Conservation (phyloP, 2,113 vertebrate genomes). For the Malurus cyaneus region DNA sequence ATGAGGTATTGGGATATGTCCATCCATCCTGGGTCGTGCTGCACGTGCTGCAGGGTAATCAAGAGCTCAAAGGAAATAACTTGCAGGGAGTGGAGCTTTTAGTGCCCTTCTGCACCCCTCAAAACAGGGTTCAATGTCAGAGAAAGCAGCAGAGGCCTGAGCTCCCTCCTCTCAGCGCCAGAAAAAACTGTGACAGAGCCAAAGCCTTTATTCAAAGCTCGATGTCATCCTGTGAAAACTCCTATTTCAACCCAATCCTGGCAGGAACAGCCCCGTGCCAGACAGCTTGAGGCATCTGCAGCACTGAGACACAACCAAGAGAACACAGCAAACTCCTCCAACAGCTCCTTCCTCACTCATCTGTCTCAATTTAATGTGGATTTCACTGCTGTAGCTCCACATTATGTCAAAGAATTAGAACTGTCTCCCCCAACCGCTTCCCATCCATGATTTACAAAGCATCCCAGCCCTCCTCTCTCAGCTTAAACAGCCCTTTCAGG, state of each 20-base stretch:
- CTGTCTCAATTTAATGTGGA: not conserved
- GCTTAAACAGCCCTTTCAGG: not conserved
- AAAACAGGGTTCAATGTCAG: not conserved
- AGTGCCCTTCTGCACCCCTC: not conserved
- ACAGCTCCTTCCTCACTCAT: not conserved
- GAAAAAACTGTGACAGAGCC: not conserved
- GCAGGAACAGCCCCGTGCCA: not conserved
- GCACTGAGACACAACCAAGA: not conserved
- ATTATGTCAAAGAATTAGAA: not conserved
- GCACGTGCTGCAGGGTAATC: not conserved
- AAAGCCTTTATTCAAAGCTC: not conserved
- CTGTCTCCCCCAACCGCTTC: accelerated
- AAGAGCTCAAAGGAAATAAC: slow-evolving; percentile 41
- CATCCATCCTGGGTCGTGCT: not conserved
- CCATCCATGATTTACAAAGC: not conserved
- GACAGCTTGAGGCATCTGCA: not conserved
- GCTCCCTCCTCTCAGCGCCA: not conserved
- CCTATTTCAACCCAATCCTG: not conserved
- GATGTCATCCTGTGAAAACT: not conserved
- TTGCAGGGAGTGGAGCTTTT: not conserved
- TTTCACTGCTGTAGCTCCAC: not conserved
- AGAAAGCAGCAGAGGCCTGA: not conserved
- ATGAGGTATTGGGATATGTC: not conserved
- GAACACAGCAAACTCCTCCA: not conserved
- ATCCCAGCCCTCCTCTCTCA: not conserved